phyloP scores from a whole-genome alignment of 2,113 vertebrate species.

The Anhinga anhinga region DNA sequence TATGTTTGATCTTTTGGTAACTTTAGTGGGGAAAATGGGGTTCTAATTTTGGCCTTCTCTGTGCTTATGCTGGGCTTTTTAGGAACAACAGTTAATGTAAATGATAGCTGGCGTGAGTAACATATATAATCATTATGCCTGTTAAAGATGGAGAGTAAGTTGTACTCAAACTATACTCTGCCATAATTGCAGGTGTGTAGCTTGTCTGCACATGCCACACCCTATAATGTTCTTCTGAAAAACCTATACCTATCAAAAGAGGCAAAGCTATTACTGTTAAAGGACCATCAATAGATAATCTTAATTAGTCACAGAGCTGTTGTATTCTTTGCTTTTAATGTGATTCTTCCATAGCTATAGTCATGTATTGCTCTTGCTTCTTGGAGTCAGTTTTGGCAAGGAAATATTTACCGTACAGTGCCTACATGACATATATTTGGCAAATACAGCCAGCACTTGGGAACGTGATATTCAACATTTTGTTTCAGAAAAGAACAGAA shows the following conservation, averaged over 20 bases:
- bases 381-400: neutral
- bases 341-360: neutral
- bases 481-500: neutral
- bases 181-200: fast-evolving
- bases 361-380: neutral
- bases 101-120: neutral
- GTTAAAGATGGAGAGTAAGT: neutral
- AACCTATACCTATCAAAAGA: neutral
- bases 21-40: neutral
- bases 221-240: neutral
- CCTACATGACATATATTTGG: neutral
- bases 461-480: neutral
- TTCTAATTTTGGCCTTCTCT: neutral
- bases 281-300: neutral
- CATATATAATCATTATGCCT: neutral
- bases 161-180: neutral
- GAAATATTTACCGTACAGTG: neutral
- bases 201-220: neutral
- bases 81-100: neutral
- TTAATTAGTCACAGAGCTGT: neutral
- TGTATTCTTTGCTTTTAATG: neutral
- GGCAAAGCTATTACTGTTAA: neutral
- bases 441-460: neutral
- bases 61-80: neutral
- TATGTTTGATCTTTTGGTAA: neutral